These are phyloP conservation scores for Macrosteles quadrilineatus DNA, from an alignment of 1,140 invertebrate genomes.

Conservation along the genomic window DNA sequence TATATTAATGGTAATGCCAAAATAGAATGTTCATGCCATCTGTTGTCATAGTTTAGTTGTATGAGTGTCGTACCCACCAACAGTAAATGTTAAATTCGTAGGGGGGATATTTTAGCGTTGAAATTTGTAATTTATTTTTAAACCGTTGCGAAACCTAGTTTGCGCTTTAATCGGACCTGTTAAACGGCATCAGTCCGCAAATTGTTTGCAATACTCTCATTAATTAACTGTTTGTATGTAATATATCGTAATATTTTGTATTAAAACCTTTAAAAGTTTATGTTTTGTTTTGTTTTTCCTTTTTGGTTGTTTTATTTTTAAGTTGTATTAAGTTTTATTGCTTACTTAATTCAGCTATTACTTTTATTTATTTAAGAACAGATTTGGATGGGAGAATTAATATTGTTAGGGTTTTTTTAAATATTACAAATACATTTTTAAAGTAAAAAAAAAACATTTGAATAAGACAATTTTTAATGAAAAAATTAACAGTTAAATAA, in stretches of 20 bases:
- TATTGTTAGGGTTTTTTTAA: too few species aligned
- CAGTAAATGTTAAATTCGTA: constrained; percentile 15
- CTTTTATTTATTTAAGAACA: background rate
- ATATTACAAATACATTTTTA: too few species aligned
- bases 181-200: background rate
- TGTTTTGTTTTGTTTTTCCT: background rate
- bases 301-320: constrained; percentile 5
- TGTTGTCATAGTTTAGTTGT: constrained; percentile 20
- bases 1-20: constrained; percentile 21
- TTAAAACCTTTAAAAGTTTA: constrained; percentile 14
- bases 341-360: too few species aligned
- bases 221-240: constrained; percentile 14
- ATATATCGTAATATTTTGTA: constrained; percentile 16
- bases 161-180: constrained; percentile 11
- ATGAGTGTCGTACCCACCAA: constrained; percentile 24
- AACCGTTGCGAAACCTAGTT: constrained; percentile 18
- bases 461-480: too few species aligned
- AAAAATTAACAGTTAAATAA: too few species aligned
- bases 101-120: constrained; percentile 23
- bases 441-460: too few species aligned
- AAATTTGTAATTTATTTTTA: constrained; percentile 22
- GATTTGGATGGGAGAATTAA: background rate
- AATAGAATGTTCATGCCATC: constrained; percentile 20
- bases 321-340: too few species aligned
- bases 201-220: constrained; percentile 23